Base-by-base conservation (phyloP, 2,888 invertebrate species). In the Lasiommata megera region DNA sequence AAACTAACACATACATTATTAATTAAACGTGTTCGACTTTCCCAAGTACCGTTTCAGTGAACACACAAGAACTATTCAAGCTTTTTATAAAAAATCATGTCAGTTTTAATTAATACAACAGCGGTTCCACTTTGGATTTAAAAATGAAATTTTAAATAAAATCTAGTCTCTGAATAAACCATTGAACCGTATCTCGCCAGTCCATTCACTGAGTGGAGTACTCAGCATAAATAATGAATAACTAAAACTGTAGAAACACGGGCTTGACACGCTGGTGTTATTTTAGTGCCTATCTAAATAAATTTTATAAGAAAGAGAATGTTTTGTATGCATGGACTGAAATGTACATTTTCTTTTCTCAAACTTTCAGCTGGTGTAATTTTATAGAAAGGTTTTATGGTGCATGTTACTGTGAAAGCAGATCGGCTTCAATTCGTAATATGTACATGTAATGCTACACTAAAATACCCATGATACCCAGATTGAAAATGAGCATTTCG, bases 171-270 rank as follows among this genome's bases (percentile, higher is more conserved):
- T 47, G 23, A 46, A 59, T 51, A 48, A 36, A 58, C 37, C 31
- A 59, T 31, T 43, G 37, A 29, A 43, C 36, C 16, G 43, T 41
- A 40, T 53, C 41, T 54, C 47, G 36, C 28, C 29, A 12, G 43
- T 40, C 46, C 51, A 54, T 59, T 59, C 51, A 51, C 36, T 31
- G 46, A 50, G 43, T 46, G 16, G 54, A 48, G 38, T 36, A 53
- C 56, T 59, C 51, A 17, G 50, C 59, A 56, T 59, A 51, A 18
- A 40, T 46, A 56, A 62, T 54, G 56, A 59, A 54, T 46, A 41
- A 31, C 50, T 37, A 52, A 56, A 56, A 40, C n/a, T 43, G 17
- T 56, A 48, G 14, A 55, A 52, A 53, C 41, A 18, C 23, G 11
- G 43, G 12, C 18, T 31, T 47, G 8, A n/a, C 17, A n/a, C 12